phyloP scores from a whole-genome alignment of 2,113 vertebrate species.

The Calonectris borealis region DNA sequence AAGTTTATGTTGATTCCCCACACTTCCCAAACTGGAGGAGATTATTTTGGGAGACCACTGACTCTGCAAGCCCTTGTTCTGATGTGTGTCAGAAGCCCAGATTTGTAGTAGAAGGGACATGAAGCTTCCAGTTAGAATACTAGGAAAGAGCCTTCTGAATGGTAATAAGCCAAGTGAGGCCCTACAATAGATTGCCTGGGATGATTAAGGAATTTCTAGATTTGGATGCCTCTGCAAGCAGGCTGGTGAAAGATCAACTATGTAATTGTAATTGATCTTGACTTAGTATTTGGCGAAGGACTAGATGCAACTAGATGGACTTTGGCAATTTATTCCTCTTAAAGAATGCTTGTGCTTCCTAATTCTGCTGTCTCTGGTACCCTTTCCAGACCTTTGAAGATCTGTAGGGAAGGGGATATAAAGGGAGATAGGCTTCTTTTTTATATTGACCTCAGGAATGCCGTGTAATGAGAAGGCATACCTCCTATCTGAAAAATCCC shows the following conservation, averaged over 20 bases:
- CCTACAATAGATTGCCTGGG: not conserved
- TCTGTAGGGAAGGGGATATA: not conserved
- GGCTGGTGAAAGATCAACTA: not conserved
- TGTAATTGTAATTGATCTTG: not conserved
- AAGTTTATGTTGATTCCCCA: not conserved
- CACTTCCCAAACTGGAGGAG: not conserved
- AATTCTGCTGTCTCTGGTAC: not conserved
- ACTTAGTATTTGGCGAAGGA: not conserved
- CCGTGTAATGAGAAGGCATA: not conserved
- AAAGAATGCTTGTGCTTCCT: not conserved
- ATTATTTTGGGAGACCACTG: not conserved
- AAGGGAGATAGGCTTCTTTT: not conserved
- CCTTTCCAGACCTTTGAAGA: not conserved
- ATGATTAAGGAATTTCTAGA: not conserved
- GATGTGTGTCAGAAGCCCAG: not conserved
- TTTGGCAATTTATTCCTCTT: not conserved
- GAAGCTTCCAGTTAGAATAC: not conserved
- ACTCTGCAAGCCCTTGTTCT: not conserved
- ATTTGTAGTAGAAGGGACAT: not conserved
- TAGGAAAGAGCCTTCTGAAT: not conserved
- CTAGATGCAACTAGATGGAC: not conserved
- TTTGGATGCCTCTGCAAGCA: not conserved
- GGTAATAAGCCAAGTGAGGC: not conserved
- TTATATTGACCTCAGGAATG: not conserved
- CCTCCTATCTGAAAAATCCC: not conserved